Conservation (phyloP, 2,113 vertebrate species). For the Takifugu bimaculatus region DNA sequence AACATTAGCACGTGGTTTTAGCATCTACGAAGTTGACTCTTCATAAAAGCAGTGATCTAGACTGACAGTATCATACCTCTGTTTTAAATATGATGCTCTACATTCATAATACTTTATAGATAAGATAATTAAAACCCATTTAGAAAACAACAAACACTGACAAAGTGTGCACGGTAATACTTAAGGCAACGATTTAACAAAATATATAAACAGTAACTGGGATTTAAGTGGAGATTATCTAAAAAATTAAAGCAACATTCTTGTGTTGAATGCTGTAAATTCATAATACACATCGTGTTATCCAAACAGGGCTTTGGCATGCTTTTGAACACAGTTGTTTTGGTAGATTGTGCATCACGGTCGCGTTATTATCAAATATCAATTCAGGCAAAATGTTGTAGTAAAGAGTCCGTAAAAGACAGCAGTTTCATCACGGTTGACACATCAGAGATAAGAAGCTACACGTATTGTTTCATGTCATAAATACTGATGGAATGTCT, state of each 20-base stretch:
- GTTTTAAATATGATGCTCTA: slow-evolving; percentile 36
- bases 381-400: slow-evolving; percentile 51
- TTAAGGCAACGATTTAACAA: slow-evolving; percentile 65
- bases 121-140: slow-evolving; percentile 66
- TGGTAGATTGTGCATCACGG: slow-evolving; percentile 52
- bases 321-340: slow-evolving; percentile 45
- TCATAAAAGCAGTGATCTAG: slow-evolving; percentile 71
- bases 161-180: slow-evolving; percentile 58
- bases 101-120: slow-evolving; percentile 51
- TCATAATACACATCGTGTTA: slow-evolving; percentile 21
- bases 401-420: slow-evolving; percentile 43
- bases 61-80: slow-evolving; percentile 41
- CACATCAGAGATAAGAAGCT: slow-evolving; percentile 41
- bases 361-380: slow-evolving; percentile 58
- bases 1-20: slow-evolving; percentile 24
- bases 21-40: slow-evolving; percentile 39
- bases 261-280: slow-evolving; percentile 34
- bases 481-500: slow-evolving; percentile 45
- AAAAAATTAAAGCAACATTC: slow-evolving; percentile 38
- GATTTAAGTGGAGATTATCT: slow-evolving; percentile 31
- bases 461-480: slow-evolving; percentile 37
- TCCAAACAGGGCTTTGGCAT: slow-evolving; percentile 42
- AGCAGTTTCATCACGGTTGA: slow-evolving; percentile 33
- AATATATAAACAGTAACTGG: slow-evolving; percentile 33
- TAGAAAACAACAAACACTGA: slow-evolving; percentile 58